phyloP scores from a whole-genome alignment of 2,113 vertebrate species.

The Reinhardtius hippoglossoides region DNA sequence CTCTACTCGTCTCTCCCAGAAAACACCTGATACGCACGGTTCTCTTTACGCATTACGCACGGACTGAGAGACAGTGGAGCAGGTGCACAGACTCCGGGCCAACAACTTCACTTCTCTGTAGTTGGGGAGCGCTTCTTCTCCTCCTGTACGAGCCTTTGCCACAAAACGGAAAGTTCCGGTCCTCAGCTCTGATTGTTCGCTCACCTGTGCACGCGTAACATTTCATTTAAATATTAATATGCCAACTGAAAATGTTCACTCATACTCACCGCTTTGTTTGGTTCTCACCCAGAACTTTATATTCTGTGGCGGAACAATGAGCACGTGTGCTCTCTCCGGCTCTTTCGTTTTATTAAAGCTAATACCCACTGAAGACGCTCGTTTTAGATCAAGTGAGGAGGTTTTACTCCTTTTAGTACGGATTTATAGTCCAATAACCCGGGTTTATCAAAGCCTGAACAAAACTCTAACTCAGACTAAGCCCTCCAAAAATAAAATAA shows the following conservation, averaged over 20 bases:
- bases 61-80: slow-evolving; percentile 7
- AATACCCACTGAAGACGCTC: not conserved
- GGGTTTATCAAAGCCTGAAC: too few species aligned
- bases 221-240: slow-evolving; percentile 65
- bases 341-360: slow-evolving; percentile 7
- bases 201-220: slow-evolving; percentile 43
- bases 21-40: slow-evolving; percentile 63
- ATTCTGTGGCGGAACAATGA: slow-evolving; percentile 40
- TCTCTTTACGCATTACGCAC: slow-evolving; percentile 56
- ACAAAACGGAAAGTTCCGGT: slow-evolving; percentile 51
- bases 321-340: slow-evolving; percentile 21
- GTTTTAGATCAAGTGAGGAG: not conserved
- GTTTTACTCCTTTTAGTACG: not conserved
- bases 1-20: not conserved
- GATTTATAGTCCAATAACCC: not conserved
- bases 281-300: slow-evolving; percentile 31
- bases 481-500: not conserved
- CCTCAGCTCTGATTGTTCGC: slow-evolving; percentile 31
- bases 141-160: slow-evolving; percentile 11
- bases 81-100: slow-evolving; percentile 5
- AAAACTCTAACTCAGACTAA: not conserved
- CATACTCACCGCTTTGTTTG: slow-evolving; percentile 30
- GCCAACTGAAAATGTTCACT: slow-evolving; percentile 53
- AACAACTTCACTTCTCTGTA: not conserved
- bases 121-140: not conserved